Evolutionary conservation across 1,140 invertebrate species (phyloP), one percentile per base, ranked within the genome.

Genomic region (Vanessa atalanta): DNA sequence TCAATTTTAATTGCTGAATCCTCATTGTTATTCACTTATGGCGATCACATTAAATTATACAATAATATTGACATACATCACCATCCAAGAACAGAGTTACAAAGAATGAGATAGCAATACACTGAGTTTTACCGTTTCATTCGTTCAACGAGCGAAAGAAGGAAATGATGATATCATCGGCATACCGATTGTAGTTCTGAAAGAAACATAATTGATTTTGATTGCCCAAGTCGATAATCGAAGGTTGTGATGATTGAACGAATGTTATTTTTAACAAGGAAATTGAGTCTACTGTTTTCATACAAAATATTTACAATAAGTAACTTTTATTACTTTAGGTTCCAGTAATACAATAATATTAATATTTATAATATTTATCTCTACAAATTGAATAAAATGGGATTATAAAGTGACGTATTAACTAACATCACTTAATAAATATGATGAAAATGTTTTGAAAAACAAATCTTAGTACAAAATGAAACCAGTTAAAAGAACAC

Each of bases 201-300:
- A 61, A 61, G 57, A 61, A 61, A 61, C 57, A 61, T 61, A 61
- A 61, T 61, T 61, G 23, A n/a, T 43, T 61, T 61, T 61, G 57
- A 61, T 61, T 61, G 57, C 15, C 20, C 57, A 8, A 60, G 23
- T 61, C 20, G 23, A 60, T 14, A 26, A 60, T 60, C 5, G 23
- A 26, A 60, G 37, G 1, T 60, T 20, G 3, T 57, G 6, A 31
- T 31, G 16, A 26, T 26, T 60, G 57, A 60, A 60, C 57, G 23
- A 60, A 26, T 60, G 23, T 14, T 60, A 43, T 11, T 9, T 43
- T 43, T 43, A 43, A 43, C 37, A 43, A 43, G 9, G 37, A 43
- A 43, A 43, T 43, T 43, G 37, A 43, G 37, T 43, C 7, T 8
- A 43, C 9, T 43, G 37, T 43, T 43, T 43, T 43, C 37, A 43